A percentile compares a stretch with the other conserved stretches of the same genome.
Evolutionary conservation across 2,888 invertebrate genomes (phyloP).

Genomic region (Entomobrya proxima): DNA sequence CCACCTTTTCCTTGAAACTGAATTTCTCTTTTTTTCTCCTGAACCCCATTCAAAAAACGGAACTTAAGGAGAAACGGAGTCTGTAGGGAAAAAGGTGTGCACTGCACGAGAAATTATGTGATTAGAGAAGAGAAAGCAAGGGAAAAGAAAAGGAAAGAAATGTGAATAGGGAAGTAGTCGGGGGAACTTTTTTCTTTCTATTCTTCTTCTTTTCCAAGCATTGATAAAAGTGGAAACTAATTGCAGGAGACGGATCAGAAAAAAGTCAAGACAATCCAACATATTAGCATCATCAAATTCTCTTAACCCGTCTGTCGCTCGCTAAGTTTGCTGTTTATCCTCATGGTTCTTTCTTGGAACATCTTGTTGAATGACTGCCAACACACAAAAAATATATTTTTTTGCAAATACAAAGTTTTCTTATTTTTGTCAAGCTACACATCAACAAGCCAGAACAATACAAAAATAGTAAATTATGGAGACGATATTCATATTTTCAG

Average conservation of each 20-base stretch:
- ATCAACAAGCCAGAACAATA: background rate
- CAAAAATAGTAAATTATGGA: background rate
- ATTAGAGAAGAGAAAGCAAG: conserved; percentile 14
- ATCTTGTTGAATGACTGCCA: conserved; percentile 49
- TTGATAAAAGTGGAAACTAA: conserved; percentile 45
- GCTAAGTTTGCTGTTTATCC: background rate
- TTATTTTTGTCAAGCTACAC: background rate
- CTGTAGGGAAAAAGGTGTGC: conserved; percentile 46
- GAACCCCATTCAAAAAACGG: background rate
- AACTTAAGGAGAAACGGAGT: conserved; percentile 20
- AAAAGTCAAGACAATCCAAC: conserved; percentile 36
- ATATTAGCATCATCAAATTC: conserved; percentile 40
- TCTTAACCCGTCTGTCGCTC: background rate
- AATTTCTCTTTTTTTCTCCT: background rate
- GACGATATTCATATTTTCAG: background rate
- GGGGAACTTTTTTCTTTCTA: conserved; percentile 33
- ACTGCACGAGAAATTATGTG: conserved; percentile 45
- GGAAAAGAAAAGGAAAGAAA: background rate
- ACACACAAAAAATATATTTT: conserved; percentile 6
- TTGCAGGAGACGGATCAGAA: conserved; percentile 47
- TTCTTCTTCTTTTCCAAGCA: conserved; percentile 35
- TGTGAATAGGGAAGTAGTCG: conserved; percentile 5
- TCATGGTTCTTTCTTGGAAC: background rate
- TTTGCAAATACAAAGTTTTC: background rate
- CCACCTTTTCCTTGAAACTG: conserved; percentile 3